Evolutionary conservation across 1,140 invertebrate genomes (phyloP).

Genomic region (Zaprionus gabonicus): DNA sequence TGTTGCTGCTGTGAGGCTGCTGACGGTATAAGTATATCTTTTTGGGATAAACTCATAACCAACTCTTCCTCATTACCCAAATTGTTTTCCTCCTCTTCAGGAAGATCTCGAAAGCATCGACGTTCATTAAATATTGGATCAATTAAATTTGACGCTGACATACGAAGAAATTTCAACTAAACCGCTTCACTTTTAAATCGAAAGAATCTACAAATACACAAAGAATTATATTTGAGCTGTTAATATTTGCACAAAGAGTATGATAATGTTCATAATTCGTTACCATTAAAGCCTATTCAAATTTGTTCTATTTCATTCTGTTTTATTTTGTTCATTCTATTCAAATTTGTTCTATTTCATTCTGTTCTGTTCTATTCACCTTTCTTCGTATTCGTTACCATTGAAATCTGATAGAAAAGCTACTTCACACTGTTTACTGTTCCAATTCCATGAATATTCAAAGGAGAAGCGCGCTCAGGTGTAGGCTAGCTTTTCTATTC

Average conservation of each 20-base stretch:
- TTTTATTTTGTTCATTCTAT: neutral
- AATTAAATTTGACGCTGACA: conserved; percentile 69
- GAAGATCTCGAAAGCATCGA: conserved; percentile 59
- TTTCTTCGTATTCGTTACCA: neutral
- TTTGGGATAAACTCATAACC: conserved; percentile 95
- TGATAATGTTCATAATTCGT: neutral
- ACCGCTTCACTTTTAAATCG: conserved; percentile 15
- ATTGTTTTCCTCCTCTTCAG: conserved; percentile 79
- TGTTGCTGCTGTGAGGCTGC: conserved; percentile 65
- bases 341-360: neutral
- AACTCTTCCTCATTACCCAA: conserved; percentile 93
- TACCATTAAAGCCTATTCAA: neutral
- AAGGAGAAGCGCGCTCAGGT: neutral
- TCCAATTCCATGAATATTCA: neutral
- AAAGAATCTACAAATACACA: conserved; percentile 29
- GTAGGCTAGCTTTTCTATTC: conserved; percentile 4
- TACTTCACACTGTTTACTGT: conserved; percentile 5
- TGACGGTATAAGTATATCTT: conserved; percentile 84
- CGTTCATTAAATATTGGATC: conserved; percentile 57
- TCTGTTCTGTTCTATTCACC: neutral
- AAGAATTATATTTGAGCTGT: neutral
- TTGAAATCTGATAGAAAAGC: neutral
- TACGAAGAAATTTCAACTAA: conserved; percentile 56
- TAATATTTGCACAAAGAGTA: neutral
- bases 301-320: neutral